Evolutionary conservation across 2,888 invertebrate species (phyloP), one percentile per base, ranked within the genome.

Genomic region (Candidula unifasciata): DNA sequence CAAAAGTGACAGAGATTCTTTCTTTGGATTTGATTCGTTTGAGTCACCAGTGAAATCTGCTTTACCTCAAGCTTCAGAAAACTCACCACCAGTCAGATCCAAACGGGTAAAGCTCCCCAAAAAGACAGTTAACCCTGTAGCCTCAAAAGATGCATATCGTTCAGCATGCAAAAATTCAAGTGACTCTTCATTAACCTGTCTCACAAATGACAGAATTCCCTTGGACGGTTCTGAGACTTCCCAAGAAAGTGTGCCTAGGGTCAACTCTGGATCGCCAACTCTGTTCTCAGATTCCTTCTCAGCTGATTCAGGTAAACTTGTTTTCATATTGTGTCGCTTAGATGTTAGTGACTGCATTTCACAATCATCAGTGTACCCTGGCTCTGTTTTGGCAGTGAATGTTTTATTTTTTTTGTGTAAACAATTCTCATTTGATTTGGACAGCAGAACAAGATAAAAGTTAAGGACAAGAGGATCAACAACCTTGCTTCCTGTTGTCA

Each of bases 11-110:
- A 44, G 78, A 10, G 74, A 69, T 69, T 83, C 83, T 13, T 83
- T 78, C 35, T 83, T 83, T 78, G 83, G 83, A 6, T 83, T 83
- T 69, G 69, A 77, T n/a, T 78, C 71, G 3, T 60, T 81, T 35
- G 60, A 37, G 35, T 73, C 81, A 16, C 79, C 79, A 30, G 24
- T 27, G 2, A 6, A 44, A 44, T 44, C 74, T 37, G 24, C 44
- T 44, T 44, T 13, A 44, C 44, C 44, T 0, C 33, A 18, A n/a
- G 57, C 79, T 44, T 37, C 79, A 68, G 79, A 66, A 68, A 79
- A 79, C 44, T 68, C 68, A 69, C 80, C 80, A 3, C 71, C 71
- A 21, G 18, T 33, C n/a, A 35, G 27, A 82, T n/a, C 74, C 27
- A 74, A 60, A 52, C 27, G 35, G 27, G 21, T 18, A 64, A 74